Evolutionary conservation across 1,140 invertebrate species (phyloP).

Genomic region (Sinonovacula constricta): DNA sequence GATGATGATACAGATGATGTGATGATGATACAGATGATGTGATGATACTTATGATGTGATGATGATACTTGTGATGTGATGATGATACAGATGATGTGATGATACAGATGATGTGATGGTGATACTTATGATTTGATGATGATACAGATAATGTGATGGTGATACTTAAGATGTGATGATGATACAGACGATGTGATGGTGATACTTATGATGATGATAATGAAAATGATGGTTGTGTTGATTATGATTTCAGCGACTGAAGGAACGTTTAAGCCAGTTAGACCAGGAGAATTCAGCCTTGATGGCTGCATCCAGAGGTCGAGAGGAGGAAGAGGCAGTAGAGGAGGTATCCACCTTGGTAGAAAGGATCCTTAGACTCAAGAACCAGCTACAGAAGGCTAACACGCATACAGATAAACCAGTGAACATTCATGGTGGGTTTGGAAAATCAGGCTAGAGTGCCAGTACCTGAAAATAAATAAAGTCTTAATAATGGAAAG

Average conservation of each 20-base stretch:
- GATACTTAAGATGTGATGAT: too few species aligned
- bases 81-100: too few species aligned
- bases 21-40: too few species aligned
- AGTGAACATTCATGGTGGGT: conserved; percentile 77
- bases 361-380: conserved; percentile 74
- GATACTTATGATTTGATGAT: too few species aligned
- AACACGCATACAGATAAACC: conserved; percentile 77
- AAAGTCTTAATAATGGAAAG: background rate
- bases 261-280: conserved; percentile 79
- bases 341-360: conserved; percentile 67
- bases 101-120: too few species aligned
- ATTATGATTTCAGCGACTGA: conserved; percentile 82
- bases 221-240: too few species aligned
- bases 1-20: too few species aligned
- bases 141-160: too few species aligned
- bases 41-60: too few species aligned
- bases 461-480: background rate
- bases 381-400: conserved; percentile 71
- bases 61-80: too few species aligned
- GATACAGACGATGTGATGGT: too few species aligned
- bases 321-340: conserved; percentile 69
- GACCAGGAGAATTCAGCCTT: conserved; percentile 78
- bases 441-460: background rate
- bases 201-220: too few species aligned
- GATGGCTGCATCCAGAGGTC: conserved; percentile 60